These are phyloP conservation scores for Steromphala cineraria DNA, from an alignment of 2,888 invertebrate genomes.

Conservation along the genomic window DNA sequence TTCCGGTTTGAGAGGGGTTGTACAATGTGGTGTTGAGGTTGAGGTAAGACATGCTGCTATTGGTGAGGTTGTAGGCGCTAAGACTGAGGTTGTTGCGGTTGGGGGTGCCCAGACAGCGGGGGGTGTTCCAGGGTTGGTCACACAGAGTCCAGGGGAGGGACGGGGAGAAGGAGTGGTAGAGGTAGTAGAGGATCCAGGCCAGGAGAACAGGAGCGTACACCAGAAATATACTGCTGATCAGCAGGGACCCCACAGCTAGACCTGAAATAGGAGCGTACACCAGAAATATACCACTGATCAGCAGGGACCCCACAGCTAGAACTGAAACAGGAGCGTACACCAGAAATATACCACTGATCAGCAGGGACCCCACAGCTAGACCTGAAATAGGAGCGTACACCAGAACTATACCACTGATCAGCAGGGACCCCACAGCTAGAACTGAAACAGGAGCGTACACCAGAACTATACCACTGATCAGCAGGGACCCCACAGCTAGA, in stretches of 20 bases:
- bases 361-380: background rate
- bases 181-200: background rate
- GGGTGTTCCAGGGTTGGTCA: background rate
- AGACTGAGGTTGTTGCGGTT: background rate
- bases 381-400: background rate
- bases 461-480: background rate
- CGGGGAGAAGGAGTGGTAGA: background rate
- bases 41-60: background rate
- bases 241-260: background rate
- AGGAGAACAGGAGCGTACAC: background rate
- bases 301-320: background rate
- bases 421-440: background rate
- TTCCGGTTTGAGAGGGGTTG: too few relatives aligned
- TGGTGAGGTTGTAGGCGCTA: background rate
- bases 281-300: background rate
- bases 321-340: background rate
- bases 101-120: background rate
- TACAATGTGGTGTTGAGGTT: background rate
- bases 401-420: background rate
- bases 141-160: background rate
- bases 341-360: background rate
- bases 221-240: background rate
- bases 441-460: background rate
- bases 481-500: background rate
- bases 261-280: background rate